These are phyloP conservation scores for Lophotriccus pileatus DNA, from an alignment of 2,797 vertebrate genomes.

Conservation along the genomic window DNA sequence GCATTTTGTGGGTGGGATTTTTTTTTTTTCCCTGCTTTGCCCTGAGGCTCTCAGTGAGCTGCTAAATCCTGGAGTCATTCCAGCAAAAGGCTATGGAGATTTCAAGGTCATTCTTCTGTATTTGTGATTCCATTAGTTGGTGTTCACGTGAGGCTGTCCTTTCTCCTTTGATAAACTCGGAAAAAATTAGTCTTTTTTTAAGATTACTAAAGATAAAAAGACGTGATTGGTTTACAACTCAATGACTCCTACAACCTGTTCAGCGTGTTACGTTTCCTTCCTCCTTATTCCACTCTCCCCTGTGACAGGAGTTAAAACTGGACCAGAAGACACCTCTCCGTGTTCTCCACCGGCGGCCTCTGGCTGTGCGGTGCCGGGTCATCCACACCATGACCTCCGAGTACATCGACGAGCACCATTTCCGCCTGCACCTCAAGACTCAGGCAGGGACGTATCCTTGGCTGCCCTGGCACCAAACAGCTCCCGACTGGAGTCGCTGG, in stretches of 20 bases:
- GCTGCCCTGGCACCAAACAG: neutral
- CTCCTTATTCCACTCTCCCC: neutral
- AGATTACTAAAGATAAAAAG: neutral
- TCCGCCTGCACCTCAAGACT: conserved; percentile 87
- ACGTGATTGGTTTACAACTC: neutral
- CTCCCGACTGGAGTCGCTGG: fast-evolving
- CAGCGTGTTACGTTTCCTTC: neutral
- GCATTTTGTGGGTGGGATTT: conserved; percentile 11
- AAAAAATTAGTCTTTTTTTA: neutral
- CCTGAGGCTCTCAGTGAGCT: conserved; percentile 6
- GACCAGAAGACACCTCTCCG: conserved; percentile 94
- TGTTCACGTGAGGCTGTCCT: conserved; percentile 9
- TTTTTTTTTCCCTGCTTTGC: neutral
- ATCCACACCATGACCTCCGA: conserved; percentile 87
- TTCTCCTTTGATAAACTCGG: neutral
- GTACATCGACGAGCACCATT: conserved; percentile 88
- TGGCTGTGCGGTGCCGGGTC: conserved; percentile 85
- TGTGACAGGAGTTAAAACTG: conserved; percentile 85
- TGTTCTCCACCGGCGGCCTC: conserved; percentile 89
- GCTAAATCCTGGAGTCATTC: conserved; percentile 59
- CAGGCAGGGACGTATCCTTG: conserved; percentile 98
- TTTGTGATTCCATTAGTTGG: conserved; percentile 45
- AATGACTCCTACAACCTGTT: neutral
- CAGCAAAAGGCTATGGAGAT: conserved; percentile 57
- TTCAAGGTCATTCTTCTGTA: conserved; percentile 57